Base-by-base conservation (phyloP, 2,113 vertebrate genomes). In the Ariopsis seemanni region DNA sequence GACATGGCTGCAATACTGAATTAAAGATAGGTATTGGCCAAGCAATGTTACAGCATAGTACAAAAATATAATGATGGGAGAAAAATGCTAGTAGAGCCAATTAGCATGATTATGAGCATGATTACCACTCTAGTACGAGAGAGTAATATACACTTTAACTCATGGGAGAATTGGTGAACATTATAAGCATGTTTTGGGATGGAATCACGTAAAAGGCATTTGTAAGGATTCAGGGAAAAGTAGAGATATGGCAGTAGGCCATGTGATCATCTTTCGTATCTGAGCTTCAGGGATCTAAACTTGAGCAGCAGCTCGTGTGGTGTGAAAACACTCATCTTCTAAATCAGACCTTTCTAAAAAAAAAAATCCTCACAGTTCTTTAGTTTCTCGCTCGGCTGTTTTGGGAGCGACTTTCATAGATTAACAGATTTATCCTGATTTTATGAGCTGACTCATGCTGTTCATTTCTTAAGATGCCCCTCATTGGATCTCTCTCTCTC, bases 251-350 rank as follows among this genome's bases (percentile, higher is more conserved):
- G 42, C 18, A 74, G 5, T 22, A 50, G 34, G 18, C 2, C 34
- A 48, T 50, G 71, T 74, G 18, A 48, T 74, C 71, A 50, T 22
- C 83, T 74, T 50, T 25, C 20, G 0, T 55, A 12, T 30, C 65
- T 27, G 25, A 69, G 42, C 42, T 18, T 65, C 15, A 53, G 30
- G 69, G 65, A 57, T 58, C 34, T 58, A n/a, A 69, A 25, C 82
- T 5, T n/a, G n/a, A 60, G 81, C 52, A 42, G 83, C 83, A 42
- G 22, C 48, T 77, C 20, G 0, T 18, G 53, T 58, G 52, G 53
- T 57, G 53, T 58, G 83, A 74, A 84, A 84, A 84, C 42, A 18
- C 69, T 74, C 15, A 17, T 42, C 84, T 63, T 48, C 71, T 74
- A 74, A 74, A 74, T 74, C 18, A 77, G 50, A 5, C 11, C 48